phyloP scores from a whole-genome alignment of 2,113 vertebrate genomes.

The Hemicordylus capensis region DNA sequence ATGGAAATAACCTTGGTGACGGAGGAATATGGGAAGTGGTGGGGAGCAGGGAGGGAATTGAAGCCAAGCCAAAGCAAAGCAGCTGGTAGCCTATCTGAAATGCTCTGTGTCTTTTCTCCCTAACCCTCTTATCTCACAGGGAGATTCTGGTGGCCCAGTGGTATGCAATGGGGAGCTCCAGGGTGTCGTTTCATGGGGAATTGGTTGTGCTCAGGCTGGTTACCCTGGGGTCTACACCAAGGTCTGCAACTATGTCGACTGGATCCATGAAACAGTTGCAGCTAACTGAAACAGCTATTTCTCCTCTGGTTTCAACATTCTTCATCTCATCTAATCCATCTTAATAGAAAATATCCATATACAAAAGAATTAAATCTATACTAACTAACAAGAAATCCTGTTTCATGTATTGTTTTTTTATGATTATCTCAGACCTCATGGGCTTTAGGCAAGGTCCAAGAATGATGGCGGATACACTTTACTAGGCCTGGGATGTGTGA shows the following conservation, averaged over 20 bases:
- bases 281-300: slow-evolving; percentile 58
- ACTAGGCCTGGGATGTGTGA: no score
- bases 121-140: slow-evolving; percentile 62
- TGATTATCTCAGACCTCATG: not conserved
- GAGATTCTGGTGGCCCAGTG: slow-evolving; percentile 85
- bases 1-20: no score
- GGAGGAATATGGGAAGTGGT: not conserved
- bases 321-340: accelerated
- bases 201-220: slow-evolving; percentile 80
- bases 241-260: slow-evolving; percentile 82
- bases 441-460: not conserved
- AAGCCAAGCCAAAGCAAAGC: not conserved
- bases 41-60: not conserved
- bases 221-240: slow-evolving; percentile 84
- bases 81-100: not conserved
- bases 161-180: slow-evolving; percentile 80
- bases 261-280: slow-evolving; percentile 75
- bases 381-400: not conserved
- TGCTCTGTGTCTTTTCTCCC: not conserved
- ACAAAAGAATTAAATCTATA: not conserved
- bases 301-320: not conserved
- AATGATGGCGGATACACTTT: no score
- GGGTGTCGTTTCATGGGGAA: slow-evolving; percentile 88
- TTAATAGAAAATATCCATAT: not conserved
- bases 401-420: not conserved